Conservation (phyloP, 2,113 vertebrate genomes). For the Edolisoma coerulescens region DNA sequence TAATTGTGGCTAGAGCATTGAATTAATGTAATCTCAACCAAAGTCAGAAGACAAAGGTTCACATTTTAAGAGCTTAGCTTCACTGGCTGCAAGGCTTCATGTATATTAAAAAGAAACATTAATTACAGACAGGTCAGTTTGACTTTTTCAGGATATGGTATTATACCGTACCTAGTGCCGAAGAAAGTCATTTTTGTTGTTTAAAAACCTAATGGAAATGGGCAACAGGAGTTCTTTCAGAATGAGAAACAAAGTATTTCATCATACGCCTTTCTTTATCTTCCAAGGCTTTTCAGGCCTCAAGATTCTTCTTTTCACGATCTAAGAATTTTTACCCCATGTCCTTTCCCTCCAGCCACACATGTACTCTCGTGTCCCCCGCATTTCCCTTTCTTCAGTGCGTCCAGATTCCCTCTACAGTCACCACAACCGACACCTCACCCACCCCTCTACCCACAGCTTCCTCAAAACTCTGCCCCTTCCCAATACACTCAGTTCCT, state of each 20-base stretch:
- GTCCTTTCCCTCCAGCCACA: not conserved
- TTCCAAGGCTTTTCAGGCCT: not conserved
- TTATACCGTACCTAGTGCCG: not conserved
- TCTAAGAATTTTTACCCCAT: not conserved
- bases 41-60: constrained; percentile 8
- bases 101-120: not conserved
- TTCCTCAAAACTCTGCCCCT: not conserved
- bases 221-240: not conserved
- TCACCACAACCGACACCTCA: not conserved
- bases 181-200: not conserved
- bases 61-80: not conserved
- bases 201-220: not conserved
- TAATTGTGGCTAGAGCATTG: not conserved
- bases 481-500: not conserved
- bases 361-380: too few species aligned
- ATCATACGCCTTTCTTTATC: not conserved
- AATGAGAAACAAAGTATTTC: not conserved
- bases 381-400: not conserved
- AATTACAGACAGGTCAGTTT: not conserved
- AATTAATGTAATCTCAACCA: not conserved
- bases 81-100: not conserved
- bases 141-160: not conserved
- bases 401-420: not conserved
- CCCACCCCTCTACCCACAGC: not conserved
- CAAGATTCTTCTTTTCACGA: not conserved